These are phyloP conservation scores for Sclerodermus sp. DNA, from an alignment of 2,888 invertebrate genomes.

Conservation along the genomic window DNA sequence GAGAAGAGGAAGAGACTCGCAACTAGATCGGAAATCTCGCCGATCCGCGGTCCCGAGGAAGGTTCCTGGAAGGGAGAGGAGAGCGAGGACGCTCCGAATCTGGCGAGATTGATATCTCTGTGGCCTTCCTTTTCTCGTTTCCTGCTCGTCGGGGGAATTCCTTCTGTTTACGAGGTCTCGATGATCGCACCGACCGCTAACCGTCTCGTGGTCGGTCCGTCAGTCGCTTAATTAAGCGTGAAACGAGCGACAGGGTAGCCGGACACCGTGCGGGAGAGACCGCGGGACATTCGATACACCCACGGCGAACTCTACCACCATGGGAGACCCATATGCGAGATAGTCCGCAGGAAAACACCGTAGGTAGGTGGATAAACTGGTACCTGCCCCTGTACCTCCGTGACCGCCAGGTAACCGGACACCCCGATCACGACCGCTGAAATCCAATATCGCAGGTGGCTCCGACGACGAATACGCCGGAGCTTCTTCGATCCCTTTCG, in stretches of 20 bases:
- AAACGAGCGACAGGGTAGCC: slow-evolving; percentile 54
- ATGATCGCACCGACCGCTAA: slow-evolving; percentile 43
- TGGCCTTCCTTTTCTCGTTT: slow-evolving; percentile 23
- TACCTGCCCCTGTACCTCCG: slow-evolving; percentile 25
- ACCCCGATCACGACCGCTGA: slow-evolving; percentile 48
- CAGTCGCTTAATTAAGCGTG: slow-evolving; percentile 57
- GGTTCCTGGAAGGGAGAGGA: too few relatives aligned
- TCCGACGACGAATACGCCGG: slow-evolving; percentile 4
- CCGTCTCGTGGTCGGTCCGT: slow-evolving; percentile 56
- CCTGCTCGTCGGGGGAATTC: slow-evolving; percentile 52
- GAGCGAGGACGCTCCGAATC: too few relatives aligned
- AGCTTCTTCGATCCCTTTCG: not conserved
- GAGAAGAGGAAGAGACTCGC: too few relatives aligned
- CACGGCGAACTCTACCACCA: too few relatives aligned
- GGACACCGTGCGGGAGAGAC: slow-evolving; percentile 41
- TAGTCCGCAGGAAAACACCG: slow-evolving; percentile 38
- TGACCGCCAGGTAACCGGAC: slow-evolving; percentile 42
- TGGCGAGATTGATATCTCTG: too few relatives aligned
- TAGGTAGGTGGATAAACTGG: slow-evolving; percentile 22
- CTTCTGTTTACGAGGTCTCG: slow-evolving; percentile 47
- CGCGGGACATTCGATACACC: slow-evolving; percentile 51
- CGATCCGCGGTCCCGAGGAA: too few relatives aligned
- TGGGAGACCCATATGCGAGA: slow-evolving; percentile 16
- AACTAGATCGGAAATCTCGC: too few relatives aligned
- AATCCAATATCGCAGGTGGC: slow-evolving; percentile 56